Conservation (phyloP, 2,888 invertebrate species). For the Argyresthia albistria region DNA sequence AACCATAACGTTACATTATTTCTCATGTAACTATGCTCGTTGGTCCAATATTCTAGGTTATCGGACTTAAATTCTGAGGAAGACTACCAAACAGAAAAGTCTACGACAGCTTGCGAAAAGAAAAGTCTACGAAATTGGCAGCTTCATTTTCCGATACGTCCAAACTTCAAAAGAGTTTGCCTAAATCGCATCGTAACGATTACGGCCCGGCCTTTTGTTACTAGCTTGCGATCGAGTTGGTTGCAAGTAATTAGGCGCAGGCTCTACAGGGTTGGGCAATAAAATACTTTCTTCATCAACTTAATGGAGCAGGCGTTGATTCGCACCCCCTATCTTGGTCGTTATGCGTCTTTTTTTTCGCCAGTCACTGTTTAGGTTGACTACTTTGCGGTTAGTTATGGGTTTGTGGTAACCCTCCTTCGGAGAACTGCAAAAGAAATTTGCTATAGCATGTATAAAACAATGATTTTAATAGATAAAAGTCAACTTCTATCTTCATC, state of each 20-base stretch:
- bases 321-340: constrained; percentile 19
- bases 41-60: no score
- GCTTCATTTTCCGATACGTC: no score
- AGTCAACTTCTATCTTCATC: neutral
- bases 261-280: constrained; percentile 15
- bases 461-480: neutral
- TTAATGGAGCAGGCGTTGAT: constrained; percentile 38
- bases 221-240: neutral
- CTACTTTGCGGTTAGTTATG: neutral
- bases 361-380: constrained; percentile 25
- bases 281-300: constrained; percentile 51
- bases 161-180: no score
- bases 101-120: no score
- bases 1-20: no score
- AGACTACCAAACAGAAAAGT: no score
- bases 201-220: neutral
- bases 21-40: no score
- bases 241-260: constrained; percentile 14
- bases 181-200: neutral
- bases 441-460: neutral
- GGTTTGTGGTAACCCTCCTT: neutral
- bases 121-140: no score
- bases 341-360: constrained; percentile 24
- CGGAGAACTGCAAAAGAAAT: no score
- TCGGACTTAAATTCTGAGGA: no score